Conservation (phyloP, 2,888 invertebrate species). For the Coelogynopora nodosa region DNA sequence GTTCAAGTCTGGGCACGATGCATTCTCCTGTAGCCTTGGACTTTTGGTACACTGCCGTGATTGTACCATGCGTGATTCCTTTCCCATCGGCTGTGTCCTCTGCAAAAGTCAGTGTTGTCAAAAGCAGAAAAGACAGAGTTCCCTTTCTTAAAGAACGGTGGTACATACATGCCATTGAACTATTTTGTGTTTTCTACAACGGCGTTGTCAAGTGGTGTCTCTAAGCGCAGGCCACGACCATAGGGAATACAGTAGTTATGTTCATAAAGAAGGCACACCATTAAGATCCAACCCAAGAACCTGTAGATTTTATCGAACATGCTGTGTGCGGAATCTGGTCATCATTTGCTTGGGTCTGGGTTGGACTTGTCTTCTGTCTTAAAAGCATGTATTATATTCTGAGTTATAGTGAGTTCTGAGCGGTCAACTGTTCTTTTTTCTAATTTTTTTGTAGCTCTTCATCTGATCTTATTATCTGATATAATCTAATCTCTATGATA, state of each 20-base stretch:
- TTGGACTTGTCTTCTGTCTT: constrained; percentile 12
- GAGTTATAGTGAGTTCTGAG: too few relatives aligned
- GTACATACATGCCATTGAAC: not conserved
- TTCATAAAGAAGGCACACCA: not conserved
- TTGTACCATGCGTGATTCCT: not conserved
- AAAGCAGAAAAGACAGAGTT: too few relatives aligned
- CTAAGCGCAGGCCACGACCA: not conserved
- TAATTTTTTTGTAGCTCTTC: too few relatives aligned
- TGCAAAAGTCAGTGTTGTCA: too few relatives aligned
- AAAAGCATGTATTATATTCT: too few relatives aligned
- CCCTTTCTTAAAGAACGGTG: not conserved
- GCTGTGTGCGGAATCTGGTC: too few relatives aligned
- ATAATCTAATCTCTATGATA: not conserved
- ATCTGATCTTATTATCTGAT: too few relatives aligned
- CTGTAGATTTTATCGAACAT: too few relatives aligned
- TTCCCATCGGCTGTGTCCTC: not conserved
- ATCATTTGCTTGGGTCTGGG: not conserved
- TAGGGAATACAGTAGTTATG: not conserved
- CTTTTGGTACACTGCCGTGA: not conserved
- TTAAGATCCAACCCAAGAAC: not conserved
- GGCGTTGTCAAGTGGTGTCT: not conserved
- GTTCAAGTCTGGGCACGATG: not conserved
- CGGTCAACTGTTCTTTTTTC: too few relatives aligned
- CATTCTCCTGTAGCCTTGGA: not conserved
- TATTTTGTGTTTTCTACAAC: not conserved